A percentile compares a stretch with the other conserved stretches of the same genome.
Evolutionary conservation across 1,140 invertebrate species (phyloP).

Genomic region (Whitmania pigra): DNA sequence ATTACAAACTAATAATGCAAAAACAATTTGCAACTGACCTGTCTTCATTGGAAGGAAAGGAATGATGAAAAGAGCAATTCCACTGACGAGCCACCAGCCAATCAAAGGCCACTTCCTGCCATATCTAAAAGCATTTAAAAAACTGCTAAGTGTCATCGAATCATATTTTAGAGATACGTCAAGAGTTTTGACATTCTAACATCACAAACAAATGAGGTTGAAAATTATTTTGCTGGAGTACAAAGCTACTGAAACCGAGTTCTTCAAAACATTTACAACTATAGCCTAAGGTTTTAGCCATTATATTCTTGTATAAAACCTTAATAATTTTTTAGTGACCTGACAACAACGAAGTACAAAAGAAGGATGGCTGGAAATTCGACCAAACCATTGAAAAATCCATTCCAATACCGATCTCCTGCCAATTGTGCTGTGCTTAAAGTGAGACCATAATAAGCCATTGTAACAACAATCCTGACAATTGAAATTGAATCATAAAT

Average conservation of each 20-base stretch:
- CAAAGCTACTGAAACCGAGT: background rate
- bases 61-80: slow-evolving; percentile 12
- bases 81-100: background rate
- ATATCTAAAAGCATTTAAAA: slow-evolving; percentile 1
- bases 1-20: background rate
- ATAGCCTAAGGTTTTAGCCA: too few species aligned
- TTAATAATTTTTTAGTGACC: background rate
- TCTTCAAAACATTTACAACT: too few species aligned
- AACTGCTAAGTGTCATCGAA: too few species aligned
- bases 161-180: too few species aligned
- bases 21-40: background rate
- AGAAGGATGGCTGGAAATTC: slow-evolving; percentile 59
- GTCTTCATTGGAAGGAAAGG: slow-evolving; percentile 12
- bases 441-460: slow-evolving; percentile 54
- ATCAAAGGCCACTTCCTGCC: slow-evolving; percentile 16
- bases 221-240: background rate
- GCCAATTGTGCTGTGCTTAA: slow-evolving; percentile 34
- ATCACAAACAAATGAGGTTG: background rate
- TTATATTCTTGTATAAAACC: too few species aligned
- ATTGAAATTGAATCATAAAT: slow-evolving; percentile 2
- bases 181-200: too few species aligned
- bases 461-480: slow-evolving; percentile 54
- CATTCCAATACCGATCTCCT: slow-evolving; percentile 38
- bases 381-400: slow-evolving; percentile 50
- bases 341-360: background rate